Base-by-base conservation (phyloP, 2,888 invertebrate genomes). In the Dendrolimus pini region DNA sequence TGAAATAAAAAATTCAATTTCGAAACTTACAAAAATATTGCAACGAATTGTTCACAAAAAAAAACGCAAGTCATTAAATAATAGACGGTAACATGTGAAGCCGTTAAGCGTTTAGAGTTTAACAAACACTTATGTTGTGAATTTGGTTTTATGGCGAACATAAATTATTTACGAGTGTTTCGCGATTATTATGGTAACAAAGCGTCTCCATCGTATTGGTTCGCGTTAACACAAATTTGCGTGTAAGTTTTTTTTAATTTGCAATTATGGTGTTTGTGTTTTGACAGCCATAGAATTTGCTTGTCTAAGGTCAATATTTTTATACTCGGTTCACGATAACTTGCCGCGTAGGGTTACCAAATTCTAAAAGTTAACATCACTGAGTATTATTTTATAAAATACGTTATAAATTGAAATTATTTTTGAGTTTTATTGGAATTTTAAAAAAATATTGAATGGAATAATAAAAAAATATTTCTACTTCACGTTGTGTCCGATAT, bases 91-190 rank as follows among this genome's bases (percentile, higher is more conserved):
- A 63, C 62, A 62, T 65, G 66, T 63, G 68, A 67, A 74, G 64
- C 63, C 67, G 71, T 72, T 70, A 64, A 68, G 64, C 62, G 61
- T 68, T 73, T 69, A 69, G 12, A 69, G 63, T 64, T 68, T 66
- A 74, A 71, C 67, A 71, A 74, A 76, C 74, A 76, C 72, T 73
- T 68, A 69, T 63, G 62, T 64, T 67, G 63, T 70, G 75, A 70
- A 66, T 61, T 67, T 61, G 58, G 64, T 69, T 82, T 78, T 74
- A 82, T 70, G 69, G 59, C 62, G 14, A 63, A 62, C 73, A 74
- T 80, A 77, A 81, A 80, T 75, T 67, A 76, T 80, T 76, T 75
- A 77, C 75, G 79, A 72, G 65, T 68, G 62, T 62, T 14, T 64
- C 61, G 61, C 67, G 66, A 72, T 70, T 74, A 69, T 71, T 71